phyloP scores from a whole-genome alignment of 1,140 invertebrate genomes.

The Holcopasites calliopsidis region DNA sequence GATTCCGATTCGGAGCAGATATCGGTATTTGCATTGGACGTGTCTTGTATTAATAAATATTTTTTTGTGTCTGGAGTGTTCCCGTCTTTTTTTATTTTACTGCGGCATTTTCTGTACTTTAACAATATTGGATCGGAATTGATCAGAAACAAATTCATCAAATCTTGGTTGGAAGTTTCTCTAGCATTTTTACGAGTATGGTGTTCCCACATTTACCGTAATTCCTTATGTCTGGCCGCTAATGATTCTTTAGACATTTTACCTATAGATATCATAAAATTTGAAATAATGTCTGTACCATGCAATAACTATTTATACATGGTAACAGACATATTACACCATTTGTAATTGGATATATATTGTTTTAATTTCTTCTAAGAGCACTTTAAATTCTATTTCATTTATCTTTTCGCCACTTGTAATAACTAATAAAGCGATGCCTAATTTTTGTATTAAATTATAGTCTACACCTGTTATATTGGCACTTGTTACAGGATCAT shows the following conservation, averaged over 20 bases:
- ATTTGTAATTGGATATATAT: not conserved
- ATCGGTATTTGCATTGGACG: too few species aligned
- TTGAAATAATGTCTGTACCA: not conserved
- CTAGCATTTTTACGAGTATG: slow-evolving; percentile 3
- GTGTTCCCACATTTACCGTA: not conserved
- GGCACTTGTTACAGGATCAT: not conserved
- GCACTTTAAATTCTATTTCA: too few species aligned
- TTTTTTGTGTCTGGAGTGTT: too few species aligned
- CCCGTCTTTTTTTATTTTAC: too few species aligned
- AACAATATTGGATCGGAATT: too few species aligned
- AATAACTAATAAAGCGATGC: not conserved
- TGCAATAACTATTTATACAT: slow-evolving; percentile 1
- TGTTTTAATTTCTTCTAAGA: too few species aligned
- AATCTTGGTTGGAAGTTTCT: too few species aligned
- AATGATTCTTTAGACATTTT: not conserved
- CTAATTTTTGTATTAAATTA: not conserved
- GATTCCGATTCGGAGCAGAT: too few species aligned
- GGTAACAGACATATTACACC: slow-evolving; percentile 1
- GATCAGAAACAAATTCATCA: too few species aligned
- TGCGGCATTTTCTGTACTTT: too few species aligned
- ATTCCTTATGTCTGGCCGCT: not conserved
- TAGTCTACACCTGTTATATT: not conserved
- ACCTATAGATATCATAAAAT: slow-evolving; percentile 1
- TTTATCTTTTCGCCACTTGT: not conserved
- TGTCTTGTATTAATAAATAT: too few species aligned